These are phyloP conservation scores for Oeneis ivallda DNA, from an alignment of 2,888 invertebrate genomes.

Conservation along the genomic window DNA sequence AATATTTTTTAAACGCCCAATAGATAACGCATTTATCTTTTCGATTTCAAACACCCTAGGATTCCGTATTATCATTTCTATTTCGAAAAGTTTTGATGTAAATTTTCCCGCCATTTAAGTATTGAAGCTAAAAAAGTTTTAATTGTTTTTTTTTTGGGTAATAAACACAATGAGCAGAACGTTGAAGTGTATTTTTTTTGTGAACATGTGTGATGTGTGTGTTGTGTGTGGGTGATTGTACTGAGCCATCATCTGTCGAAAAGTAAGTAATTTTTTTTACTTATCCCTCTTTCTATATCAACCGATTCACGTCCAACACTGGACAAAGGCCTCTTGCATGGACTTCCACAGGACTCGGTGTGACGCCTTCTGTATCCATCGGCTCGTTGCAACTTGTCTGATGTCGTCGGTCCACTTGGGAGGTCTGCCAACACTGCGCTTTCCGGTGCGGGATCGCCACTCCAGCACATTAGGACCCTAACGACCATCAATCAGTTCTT, in stretches of 20 bases:
- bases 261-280: constrained; percentile 61
- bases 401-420: too few relatives aligned
- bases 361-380: too few relatives aligned
- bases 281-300: too few relatives aligned
- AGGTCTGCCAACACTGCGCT: too few relatives aligned
- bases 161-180: constrained; percentile 54
- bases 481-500: too few relatives aligned
- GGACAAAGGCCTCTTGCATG: too few relatives aligned
- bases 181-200: constrained; percentile 52
- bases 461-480: too few relatives aligned
- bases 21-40: background rate
- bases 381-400: too few relatives aligned
- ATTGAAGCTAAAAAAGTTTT: constrained; percentile 19
- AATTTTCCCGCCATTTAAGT: constrained; percentile 30
- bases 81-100: background rate
- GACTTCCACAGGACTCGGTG: too few relatives aligned
- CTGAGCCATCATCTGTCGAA: constrained; percentile 77
- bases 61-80: background rate
- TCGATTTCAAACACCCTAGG: background rate
- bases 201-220: constrained; percentile 63
- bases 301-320: too few relatives aligned
- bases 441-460: too few relatives aligned
- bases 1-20: background rate
- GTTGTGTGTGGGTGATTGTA: constrained; percentile 63
- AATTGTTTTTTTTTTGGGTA: constrained; percentile 30